Evolutionary conservation across 2,888 invertebrate genomes (phyloP).

Genomic region (Periphyllus acericola): DNA sequence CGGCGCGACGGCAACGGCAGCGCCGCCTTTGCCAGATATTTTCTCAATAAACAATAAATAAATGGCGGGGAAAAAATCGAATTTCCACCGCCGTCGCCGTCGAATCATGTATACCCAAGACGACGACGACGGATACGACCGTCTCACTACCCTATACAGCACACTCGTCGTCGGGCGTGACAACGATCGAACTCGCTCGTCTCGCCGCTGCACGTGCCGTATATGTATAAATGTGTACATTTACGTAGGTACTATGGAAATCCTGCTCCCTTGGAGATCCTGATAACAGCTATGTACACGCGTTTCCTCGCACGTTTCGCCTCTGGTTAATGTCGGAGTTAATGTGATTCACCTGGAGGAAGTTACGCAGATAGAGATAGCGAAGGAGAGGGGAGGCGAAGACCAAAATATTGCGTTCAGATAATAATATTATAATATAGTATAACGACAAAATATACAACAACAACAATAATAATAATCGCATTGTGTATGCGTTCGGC

Average conservation of each 20-base stretch:
- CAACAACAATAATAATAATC: too few species aligned
- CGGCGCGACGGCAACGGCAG: slow-evolving; percentile 6
- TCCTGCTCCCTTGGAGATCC: neutral
- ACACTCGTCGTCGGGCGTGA: neutral
- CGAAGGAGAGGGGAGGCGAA: too few species aligned
- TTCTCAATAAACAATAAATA: slow-evolving; percentile 61
- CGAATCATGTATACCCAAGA: neutral
- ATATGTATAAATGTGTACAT: too few species aligned
- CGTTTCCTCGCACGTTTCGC: neutral
- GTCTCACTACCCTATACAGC: neutral
- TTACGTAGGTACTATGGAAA: neutral
- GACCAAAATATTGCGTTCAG: neutral
- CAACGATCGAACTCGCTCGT: neutral
- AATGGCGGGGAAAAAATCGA: slow-evolving; percentile 62
- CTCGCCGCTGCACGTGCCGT: neutral
- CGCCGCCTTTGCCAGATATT: slow-evolving; percentile 60
- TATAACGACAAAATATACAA: neutral
- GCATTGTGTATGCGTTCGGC: neutral
- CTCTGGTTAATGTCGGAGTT: neutral
- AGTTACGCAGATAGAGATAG: neutral
- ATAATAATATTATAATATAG: neutral
- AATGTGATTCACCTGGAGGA: slow-evolving; percentile 1
- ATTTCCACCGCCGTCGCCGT: slow-evolving; percentile 41
- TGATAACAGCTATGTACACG: neutral
- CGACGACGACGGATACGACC: slow-evolving; percentile 20